Base-by-base conservation (phyloP, 1,140 invertebrate species). In the Neodiprion lecontei region DNA sequence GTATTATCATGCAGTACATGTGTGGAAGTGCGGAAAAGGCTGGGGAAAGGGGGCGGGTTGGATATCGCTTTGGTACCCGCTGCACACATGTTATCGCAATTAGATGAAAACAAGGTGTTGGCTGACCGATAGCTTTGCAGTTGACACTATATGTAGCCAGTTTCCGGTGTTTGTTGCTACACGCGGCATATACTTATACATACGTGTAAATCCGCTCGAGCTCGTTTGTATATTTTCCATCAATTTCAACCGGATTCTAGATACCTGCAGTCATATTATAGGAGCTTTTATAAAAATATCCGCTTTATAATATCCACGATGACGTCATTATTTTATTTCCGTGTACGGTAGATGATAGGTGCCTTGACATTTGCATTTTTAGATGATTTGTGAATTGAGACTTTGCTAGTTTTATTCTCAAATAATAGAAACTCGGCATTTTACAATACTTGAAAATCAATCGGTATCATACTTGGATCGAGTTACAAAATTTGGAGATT, bases 111-210 rank as follows among this genome's bases (percentile, higher is more conserved):
- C 77, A 85, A 74, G 80, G 81, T 83, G 81, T 85, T 81, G 71
- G 78, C 80, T 85, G 82, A 86, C 82, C 53, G 53, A 61, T 61
- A 17, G 53, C 28, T 40, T 40, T 40, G 53, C n/a, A 61, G 53
- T 83, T 83, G 79, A 80, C 77, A 79, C 78, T 75, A 40, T 40
- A 40, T 40, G 28, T 40, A 80, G 81, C 73, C 82, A 14, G 78
- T 82, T 85, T 86, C 85, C 85, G 84, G 85, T 85, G 84, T 85
- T 84, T 84, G 81, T 82, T 79, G 78, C 74, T 49, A 40, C 28
- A 40, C 73, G 67, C 74, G 49, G 69, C 49, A 21, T 21, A 69
- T 40, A 5, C 28, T 40, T 40, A 40, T 40, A 5, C 28, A 40
- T 40, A 5, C 5, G 28, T 5, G 1, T 40, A 40, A 40, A 40